phyloP scores from a whole-genome alignment of 2,888 invertebrate species.

The Drosophila sordidula region DNA sequence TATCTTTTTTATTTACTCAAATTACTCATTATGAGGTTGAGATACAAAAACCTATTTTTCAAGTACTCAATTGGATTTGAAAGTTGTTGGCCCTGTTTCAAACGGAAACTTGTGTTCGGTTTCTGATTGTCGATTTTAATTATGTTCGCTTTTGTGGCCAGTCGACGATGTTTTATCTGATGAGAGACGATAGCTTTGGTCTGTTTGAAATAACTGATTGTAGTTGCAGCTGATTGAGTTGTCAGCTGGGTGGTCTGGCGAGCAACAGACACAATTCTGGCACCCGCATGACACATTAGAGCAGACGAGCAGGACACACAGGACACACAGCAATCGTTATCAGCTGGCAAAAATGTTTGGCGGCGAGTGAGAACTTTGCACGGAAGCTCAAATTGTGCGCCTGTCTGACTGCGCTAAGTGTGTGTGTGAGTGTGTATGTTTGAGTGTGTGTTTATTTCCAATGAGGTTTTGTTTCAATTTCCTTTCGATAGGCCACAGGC shows the following conservation, averaged over 20 bases:
- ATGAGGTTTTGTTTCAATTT: conserved; percentile 83
- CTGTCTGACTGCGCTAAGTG: conserved; percentile 64
- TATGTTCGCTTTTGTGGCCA: conserved; percentile 33
- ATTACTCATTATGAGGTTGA: no score
- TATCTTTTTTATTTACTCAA: no score
- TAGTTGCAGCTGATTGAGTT: conserved; percentile 32
- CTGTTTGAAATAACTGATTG: conserved; percentile 26
- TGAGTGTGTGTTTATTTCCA: conserved; percentile 61
- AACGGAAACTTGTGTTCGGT: not conserved
- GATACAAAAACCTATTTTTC: not conserved
- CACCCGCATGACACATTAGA: conserved; percentile 67
- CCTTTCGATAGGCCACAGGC: conserved; percentile 82
- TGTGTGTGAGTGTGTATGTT: conserved; percentile 1
- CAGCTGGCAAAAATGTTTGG: conserved; percentile 70
- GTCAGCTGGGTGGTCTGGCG: not conserved
- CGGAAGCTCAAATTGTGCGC: conserved; percentile 67
- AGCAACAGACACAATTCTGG: conserved; percentile 47
- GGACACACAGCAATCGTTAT: conserved; percentile 52
- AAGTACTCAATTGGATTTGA: not conserved
- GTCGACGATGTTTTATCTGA: conserved; percentile 24
- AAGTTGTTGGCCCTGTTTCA: not conserved
- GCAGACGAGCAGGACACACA: conserved; percentile 26
- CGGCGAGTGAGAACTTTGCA: conserved; percentile 60
- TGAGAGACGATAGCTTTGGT: conserved; percentile 8
- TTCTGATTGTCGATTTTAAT: conserved; percentile 20